Evolutionary conservation across 2,113 vertebrate species (phyloP).

Genomic region (Serilophus lunatus): DNA sequence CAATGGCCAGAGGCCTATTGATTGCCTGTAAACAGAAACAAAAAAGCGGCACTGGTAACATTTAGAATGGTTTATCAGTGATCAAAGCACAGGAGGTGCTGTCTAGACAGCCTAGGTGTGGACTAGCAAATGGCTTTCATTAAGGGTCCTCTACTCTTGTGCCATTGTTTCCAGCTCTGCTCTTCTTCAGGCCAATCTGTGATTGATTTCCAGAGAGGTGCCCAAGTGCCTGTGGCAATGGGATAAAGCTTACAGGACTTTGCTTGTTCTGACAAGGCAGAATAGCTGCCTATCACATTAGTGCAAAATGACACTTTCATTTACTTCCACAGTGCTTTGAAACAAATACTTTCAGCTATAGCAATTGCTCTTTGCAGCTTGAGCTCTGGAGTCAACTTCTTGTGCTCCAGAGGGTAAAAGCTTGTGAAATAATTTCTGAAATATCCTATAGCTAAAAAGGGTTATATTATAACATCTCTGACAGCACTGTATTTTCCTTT

Average conservation of each 20-base stretch:
- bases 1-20: constrained; percentile 75
- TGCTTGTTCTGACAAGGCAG: constrained; percentile 77
- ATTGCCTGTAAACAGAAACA: constrained; percentile 75
- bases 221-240: constrained; percentile 83
- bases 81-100: constrained; percentile 79
- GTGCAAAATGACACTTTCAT: constrained; percentile 83
- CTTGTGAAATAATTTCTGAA: constrained; percentile 62
- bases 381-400: constrained; percentile 57
- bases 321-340: constrained; percentile 77
- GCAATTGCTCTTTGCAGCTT: constrained; percentile 73
- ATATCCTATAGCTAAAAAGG: constrained; percentile 58
- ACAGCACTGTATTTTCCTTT: background rate
- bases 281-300: constrained; percentile 82
- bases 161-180: constrained; percentile 73
- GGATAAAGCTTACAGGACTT: constrained; percentile 82
- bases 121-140: constrained; percentile 83
- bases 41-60: constrained; percentile 77
- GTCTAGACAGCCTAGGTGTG: constrained; percentile 82
- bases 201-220: constrained; percentile 91
- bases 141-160: constrained; percentile 69
- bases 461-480: background rate
- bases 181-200: constrained; percentile 82
- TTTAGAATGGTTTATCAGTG: constrained; percentile 73
- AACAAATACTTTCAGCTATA: constrained; percentile 77
- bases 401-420: constrained; percentile 64